These are phyloP conservation scores for Sciurus carolinensis DNA, from an alignment of 2,797 vertebrate genomes.

Conservation along the genomic window DNA sequence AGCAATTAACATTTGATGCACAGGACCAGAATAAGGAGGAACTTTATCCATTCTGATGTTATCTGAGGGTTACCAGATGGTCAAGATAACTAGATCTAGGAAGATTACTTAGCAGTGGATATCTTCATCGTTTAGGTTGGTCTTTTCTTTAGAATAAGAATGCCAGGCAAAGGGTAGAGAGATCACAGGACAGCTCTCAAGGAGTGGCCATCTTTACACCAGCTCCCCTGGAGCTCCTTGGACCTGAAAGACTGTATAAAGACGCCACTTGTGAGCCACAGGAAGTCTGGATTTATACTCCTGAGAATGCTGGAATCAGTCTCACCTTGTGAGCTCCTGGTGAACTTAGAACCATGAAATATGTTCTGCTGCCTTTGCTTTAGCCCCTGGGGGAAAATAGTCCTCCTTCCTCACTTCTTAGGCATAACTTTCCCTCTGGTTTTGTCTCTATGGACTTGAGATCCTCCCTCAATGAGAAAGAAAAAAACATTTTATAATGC, in stretches of 20 bases:
- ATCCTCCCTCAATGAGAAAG: background rate
- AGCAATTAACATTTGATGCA: background rate
- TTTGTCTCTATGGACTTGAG: background rate
- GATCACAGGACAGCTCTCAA: background rate
- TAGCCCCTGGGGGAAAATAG: background rate
- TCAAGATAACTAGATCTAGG: background rate
- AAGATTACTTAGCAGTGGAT: background rate
- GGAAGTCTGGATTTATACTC: background rate
- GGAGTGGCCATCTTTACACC: background rate
- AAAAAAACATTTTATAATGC: background rate
- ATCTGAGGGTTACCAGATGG: background rate
- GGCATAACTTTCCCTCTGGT: background rate
- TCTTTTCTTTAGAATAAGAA: background rate
- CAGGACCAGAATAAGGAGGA: background rate
- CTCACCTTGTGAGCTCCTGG: background rate
- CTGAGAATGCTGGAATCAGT: background rate
- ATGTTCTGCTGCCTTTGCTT: background rate
- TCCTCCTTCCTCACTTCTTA: background rate
- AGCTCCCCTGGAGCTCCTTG: background rate
- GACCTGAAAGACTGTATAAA: background rate
- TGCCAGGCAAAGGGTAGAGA: background rate
- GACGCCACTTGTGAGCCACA: background rate
- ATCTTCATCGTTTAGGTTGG: background rate
- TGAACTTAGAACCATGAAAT: background rate
- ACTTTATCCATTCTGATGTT: background rate